These are phyloP conservation scores for Drosophila nr. medialis DNA, from an alignment of 2,888 invertebrate genomes.

Conservation along the genomic window DNA sequence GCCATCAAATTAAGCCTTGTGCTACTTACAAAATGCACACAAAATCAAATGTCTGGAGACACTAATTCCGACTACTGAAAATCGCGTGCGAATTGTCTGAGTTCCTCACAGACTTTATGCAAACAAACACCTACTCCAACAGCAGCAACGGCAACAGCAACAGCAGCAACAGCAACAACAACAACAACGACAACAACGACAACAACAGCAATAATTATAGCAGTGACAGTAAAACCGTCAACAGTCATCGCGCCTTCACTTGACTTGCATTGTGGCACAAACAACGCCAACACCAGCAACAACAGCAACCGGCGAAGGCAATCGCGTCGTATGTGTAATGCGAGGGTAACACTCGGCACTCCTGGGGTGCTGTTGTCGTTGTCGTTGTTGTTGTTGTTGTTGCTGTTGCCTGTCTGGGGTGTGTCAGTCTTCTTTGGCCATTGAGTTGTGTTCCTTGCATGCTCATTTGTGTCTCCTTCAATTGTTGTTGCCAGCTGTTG, in stretches of 20 bases:
- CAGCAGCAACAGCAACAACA: slow-evolving; percentile 3
- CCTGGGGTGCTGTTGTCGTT: neutral
- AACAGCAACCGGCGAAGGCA: slow-evolving; percentile 27
- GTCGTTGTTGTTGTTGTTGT: neutral
- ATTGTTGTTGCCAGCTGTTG: slow-evolving; percentile 64
- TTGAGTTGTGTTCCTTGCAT: slow-evolving; percentile 74
- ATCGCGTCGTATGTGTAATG: slow-evolving; percentile 72
- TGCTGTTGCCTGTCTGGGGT: slow-evolving; percentile 17
- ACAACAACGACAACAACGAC: slow-evolving; percentile 1
- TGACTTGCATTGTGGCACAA: slow-evolving; percentile 65
- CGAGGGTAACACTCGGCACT: slow-evolving; percentile 37
- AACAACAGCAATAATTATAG: slow-evolving; percentile 34
- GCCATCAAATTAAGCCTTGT: slow-evolving; percentile 49
- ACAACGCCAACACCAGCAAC: neutral
- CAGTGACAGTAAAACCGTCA: slow-evolving; percentile 72
- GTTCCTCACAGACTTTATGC: slow-evolving; percentile 41
- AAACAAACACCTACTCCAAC: slow-evolving; percentile 63
- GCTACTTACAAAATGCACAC: slow-evolving; percentile 44
- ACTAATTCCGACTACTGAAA: neutral
- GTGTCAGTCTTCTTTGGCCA: slow-evolving; percentile 48
- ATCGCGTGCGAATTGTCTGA: slow-evolving; percentile 55
- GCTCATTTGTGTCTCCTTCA: slow-evolving; percentile 78
- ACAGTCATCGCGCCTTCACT: slow-evolving; percentile 65
- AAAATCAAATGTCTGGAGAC: slow-evolving; percentile 44
- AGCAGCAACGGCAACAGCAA: slow-evolving; percentile 7